phyloP scores from a whole-genome alignment of 2,888 invertebrate species.

The Drosophila monieri region DNA sequence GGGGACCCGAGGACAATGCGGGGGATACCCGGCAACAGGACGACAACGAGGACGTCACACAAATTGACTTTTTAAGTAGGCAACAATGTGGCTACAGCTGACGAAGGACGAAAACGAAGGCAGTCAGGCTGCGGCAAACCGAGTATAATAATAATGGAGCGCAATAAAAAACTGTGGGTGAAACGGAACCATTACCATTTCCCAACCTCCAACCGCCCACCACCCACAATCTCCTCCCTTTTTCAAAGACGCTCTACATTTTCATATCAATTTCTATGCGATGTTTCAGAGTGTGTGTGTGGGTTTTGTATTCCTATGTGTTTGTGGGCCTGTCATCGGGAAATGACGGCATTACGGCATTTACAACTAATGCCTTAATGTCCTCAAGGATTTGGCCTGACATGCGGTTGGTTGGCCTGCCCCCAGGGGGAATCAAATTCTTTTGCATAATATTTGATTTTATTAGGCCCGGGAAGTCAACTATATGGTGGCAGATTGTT shows the following conservation, averaged over 20 bases:
- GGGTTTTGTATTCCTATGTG: slow-evolving; percentile 6
- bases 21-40: slow-evolving; percentile 45
- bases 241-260: slow-evolving; percentile 39
- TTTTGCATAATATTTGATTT: slow-evolving; percentile 74
- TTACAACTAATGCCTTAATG: slow-evolving; percentile 78
- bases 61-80: slow-evolving; percentile 75
- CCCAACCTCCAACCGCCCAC: slow-evolving; percentile 14
- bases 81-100: slow-evolving; percentile 51
- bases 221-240: background rate
- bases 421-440: slow-evolving; percentile 48
- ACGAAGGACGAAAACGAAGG: slow-evolving; percentile 17
- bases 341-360: slow-evolving; percentile 77
- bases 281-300: background rate
- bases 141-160: slow-evolving; percentile 57
- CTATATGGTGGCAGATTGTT: slow-evolving; percentile 29
- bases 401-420: slow-evolving; percentile 26
- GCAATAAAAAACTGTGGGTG: slow-evolving; percentile 57
- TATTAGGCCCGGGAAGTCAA: slow-evolving; percentile 49
- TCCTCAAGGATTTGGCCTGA: slow-evolving; percentile 65
- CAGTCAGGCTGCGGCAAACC: slow-evolving; percentile 10
- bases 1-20: slow-evolving; percentile 12
- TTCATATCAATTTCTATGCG: slow-evolving; percentile 32
- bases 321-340: slow-evolving; percentile 63
- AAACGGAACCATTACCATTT: slow-evolving; percentile 36
- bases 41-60: slow-evolving; percentile 57